Evolutionary conservation across 2,797 vertebrate genomes (phyloP), one percentile per base, ranked within the genome.

Genomic region (Brachymystax lenok): DNA sequence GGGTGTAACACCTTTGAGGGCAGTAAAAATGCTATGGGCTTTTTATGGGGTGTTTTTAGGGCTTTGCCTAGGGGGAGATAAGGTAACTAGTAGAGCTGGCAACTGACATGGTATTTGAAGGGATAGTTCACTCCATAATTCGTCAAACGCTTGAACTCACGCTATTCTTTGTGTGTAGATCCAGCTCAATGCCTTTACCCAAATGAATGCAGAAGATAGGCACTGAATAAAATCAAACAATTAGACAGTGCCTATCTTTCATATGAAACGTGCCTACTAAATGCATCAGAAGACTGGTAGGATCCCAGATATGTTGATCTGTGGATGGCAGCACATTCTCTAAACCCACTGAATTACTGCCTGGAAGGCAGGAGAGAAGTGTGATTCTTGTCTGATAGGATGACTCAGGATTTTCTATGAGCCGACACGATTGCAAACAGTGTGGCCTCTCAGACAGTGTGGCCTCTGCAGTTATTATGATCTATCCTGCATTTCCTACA

Each of bases 41-140:
- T 86, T 84, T 87, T 84, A 86, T 77, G 83, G 75, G 75, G 61
- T 76, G 50, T 51, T 84, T 88, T 84, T 78, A 86, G 81, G 80
- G 82, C 71, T 64, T 68, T 77, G 78, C 72, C 75, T 4, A 66
- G 30, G 19, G 73, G 82, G 81, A 82, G 75, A 84, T 85, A 84
- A 90, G 50, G 77, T 89, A 54, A 87, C 63, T 74, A 79, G 80
- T 69, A 56, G 64, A 80, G 75, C 52, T 83, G 83, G 83, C 80
- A 75, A 85, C 79, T 7, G 46, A 71, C 24, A 13, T 3, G 63
- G 84, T 83, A 79, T 78, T 64, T 82, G 86, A 88, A 76, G 74
- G 70, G 19, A 30, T 59, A 59, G n/a, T 59, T 59, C 56, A 21
- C 56, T 59, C 56, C 8, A n/a, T n/a, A 59, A 59, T 59, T n/a